A percentile compares a stretch with the other conserved stretches of the same genome.
These are phyloP conservation scores for Hyperoplus immaculatus DNA, from an alignment of 2,797 vertebrate species.

Conservation along the genomic window DNA sequence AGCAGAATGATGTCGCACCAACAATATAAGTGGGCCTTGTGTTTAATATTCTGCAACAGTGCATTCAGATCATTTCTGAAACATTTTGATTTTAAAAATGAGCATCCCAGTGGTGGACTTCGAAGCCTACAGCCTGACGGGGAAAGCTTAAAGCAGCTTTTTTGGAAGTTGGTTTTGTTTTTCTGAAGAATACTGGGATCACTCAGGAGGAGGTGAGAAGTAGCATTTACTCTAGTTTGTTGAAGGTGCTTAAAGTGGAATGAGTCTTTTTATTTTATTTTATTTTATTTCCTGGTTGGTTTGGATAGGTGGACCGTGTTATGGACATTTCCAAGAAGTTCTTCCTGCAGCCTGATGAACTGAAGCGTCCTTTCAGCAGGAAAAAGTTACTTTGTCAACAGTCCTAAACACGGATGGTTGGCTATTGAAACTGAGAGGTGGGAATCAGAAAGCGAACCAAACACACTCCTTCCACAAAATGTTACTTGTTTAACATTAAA, in stretches of 20 bases:
- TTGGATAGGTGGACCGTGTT: conserved; percentile 70
- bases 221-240: rapidly evolving
- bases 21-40: not conserved
- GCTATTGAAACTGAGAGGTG: conserved; percentile 77
- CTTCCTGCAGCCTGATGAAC: conserved; percentile 80
- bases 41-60: no score
- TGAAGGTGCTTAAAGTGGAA: not conserved
- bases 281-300: not conserved
- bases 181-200: conserved; percentile 82
- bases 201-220: conserved; percentile 72
- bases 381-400: conserved; percentile 24
- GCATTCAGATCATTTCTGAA: rapidly evolving
- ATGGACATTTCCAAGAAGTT: conserved; percentile 76
- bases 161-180: conserved; percentile 80
- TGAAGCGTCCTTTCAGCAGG: conserved; percentile 74
- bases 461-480: not conserved
- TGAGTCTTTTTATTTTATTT: not conserved
- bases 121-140: conserved; percentile 45
- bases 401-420: conserved; percentile 81
- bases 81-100: conserved; percentile 49
- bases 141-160: conserved; percentile 69
- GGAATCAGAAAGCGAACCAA: not conserved
- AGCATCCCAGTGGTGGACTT: conserved; percentile 82
- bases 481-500: not conserved
- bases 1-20: rapidly evolving